Evolutionary conservation across 2,888 invertebrate genomes (phyloP), one percentile per base, ranked within the genome.

Genomic region (Xestia ashworthii): DNA sequence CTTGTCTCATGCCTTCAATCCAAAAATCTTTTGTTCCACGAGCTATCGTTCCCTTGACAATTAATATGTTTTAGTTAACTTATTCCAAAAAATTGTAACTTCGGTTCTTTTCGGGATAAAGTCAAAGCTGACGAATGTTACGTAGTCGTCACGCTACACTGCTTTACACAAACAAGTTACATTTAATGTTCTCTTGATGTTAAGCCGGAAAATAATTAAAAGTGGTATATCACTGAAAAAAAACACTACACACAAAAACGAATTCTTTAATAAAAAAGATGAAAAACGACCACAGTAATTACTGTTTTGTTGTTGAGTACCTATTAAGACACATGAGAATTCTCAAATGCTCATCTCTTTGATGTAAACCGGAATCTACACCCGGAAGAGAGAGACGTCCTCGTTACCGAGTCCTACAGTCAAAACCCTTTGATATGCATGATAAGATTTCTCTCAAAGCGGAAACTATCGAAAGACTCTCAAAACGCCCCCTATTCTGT

Each of bases 301-400:
- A n/a, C 44, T 70, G 19, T 41, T 41, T 25, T 62, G 12, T 44
- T 44, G 38, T 70, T 44, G 25, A 25, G 25, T 32, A 67, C 46
- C 67, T 46, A 48, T 19, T n/a, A 65, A 8, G 0, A 8, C n/a
- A 55, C 44, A 32, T 44, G n/a, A 44, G 64, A 32, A 73, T 73
- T n/a, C 53, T 53, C n/a, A 55, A 74, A 55, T 73, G 16, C 55
- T 46, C 16, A 78, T 78, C 19, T 53, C 25, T 53, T 46, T 53
- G 44, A 65, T 16, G 25, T 44, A 5, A 65, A 44, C 14, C 44
- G 65, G 65, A 65, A 44, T 44, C 65, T 44, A 25, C 16, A 9
- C 25, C 25, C 25, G 41, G 25, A 73, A 44, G 74, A 48, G 41
- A 72, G 38, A n/a, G 41, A 73, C 14, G 9, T 50, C 41, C n/a